Conservation (phyloP, 2,113 vertebrate genomes). For the Hylia prasina region DNA sequence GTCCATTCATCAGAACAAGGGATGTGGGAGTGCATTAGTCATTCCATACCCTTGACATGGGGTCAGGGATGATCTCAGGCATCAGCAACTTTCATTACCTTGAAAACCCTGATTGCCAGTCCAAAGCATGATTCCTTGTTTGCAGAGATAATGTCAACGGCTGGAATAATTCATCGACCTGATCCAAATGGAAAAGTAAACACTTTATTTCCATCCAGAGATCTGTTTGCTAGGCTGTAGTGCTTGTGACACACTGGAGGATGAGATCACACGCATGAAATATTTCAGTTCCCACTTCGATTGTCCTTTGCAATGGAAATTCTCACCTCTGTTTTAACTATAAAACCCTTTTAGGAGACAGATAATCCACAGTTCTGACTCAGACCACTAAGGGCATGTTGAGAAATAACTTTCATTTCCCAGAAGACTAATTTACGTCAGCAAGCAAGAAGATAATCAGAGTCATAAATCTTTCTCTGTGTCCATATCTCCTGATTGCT, state of each 20-base stretch:
- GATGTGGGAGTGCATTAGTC: not conserved
- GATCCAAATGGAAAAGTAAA: slow-evolving; percentile 10
- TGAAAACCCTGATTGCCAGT: not conserved
- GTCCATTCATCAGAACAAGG: rapidly evolving
- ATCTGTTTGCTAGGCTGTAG: not conserved
- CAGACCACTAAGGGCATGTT: slow-evolving; percentile 69
- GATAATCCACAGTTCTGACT: slow-evolving; percentile 66
- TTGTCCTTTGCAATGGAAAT: not conserved
- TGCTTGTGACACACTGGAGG: not conserved
- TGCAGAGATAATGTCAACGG: slow-evolving; percentile 25
- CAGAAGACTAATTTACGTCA: slow-evolving; percentile 77
- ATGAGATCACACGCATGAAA: slow-evolving; percentile 11
- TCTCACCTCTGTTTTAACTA: slow-evolving; percentile 37
- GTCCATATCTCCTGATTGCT: not conserved
- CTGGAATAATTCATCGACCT: not conserved
- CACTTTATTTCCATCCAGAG: not conserved
- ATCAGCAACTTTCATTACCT: not conserved
- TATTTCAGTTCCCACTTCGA: slow-evolving; percentile 23
- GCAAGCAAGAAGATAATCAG: slow-evolving; percentile 69
- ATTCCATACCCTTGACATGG: rapidly evolving
- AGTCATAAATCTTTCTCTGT: slow-evolving; percentile 57
- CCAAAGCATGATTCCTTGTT: not conserved
- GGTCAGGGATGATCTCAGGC: not conserved
- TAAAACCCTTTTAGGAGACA: slow-evolving; percentile 46
- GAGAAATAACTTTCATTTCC: slow-evolving; percentile 74